phyloP scores from a whole-genome alignment of 2,888 invertebrate genomes.

The Drosophila kanekoi region DNA sequence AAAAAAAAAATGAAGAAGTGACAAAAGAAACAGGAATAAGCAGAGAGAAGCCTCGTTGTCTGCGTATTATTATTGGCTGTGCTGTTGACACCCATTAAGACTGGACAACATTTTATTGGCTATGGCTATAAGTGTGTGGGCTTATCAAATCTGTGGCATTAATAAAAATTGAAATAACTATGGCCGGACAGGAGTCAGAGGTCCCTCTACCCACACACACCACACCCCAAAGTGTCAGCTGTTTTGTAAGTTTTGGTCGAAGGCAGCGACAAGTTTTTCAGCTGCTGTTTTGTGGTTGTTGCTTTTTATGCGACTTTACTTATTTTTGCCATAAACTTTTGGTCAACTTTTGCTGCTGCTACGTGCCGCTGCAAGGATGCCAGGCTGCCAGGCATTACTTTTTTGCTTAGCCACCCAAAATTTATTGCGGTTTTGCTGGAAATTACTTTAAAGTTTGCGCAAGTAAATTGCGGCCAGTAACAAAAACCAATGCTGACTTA shows the following conservation, averaged over 20 bases:
- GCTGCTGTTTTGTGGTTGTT: constrained; percentile 29
- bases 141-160: constrained; percentile 74
- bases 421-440: constrained; percentile 66
- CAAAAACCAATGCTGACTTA: constrained; percentile 50
- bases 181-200: constrained; percentile 9
- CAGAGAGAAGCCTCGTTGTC: constrained; percentile 16
- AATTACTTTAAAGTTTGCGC: constrained; percentile 71
- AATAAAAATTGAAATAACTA: constrained; percentile 60
- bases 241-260: constrained; percentile 49
- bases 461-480: constrained; percentile 43
- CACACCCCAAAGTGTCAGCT: constrained; percentile 50
- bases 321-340: constrained; percentile 60
- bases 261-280: constrained; percentile 43
- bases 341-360: constrained; percentile 60
- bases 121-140: constrained; percentile 69
- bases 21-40: not conserved
- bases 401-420: constrained; percentile 30
- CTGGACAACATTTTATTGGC: constrained; percentile 73
- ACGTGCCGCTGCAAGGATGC: constrained; percentile 48
- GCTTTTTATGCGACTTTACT: constrained; percentile 60
- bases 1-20: constrained; percentile 49
- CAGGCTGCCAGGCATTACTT: constrained; percentile 21
- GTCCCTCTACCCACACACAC: not conserved
- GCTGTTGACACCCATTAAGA: constrained; percentile 77
- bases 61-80: constrained; percentile 65